phyloP scores from a whole-genome alignment of 2,797 vertebrate genomes.

The Gallinago solitaria region DNA sequence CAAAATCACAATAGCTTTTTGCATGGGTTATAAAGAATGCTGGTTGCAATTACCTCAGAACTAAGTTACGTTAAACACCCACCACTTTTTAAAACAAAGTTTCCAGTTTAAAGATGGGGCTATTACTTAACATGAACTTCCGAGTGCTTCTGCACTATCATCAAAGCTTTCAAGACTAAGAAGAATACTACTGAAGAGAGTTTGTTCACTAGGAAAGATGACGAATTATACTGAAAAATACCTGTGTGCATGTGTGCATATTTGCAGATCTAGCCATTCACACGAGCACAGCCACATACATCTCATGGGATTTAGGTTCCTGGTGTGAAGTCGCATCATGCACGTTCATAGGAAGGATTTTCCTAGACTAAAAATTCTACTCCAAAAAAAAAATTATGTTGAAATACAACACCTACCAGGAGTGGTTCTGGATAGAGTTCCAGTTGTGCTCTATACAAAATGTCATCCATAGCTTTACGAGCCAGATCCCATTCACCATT shows the following conservation, averaged over 20 bases:
- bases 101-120: not conserved
- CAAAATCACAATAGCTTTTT: not conserved
- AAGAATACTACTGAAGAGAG: not conserved
- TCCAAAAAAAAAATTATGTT: not conserved
- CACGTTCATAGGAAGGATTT: not conserved
- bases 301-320: not conserved
- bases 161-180: not conserved
- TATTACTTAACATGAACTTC: not conserved
- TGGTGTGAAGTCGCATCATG: not conserved
- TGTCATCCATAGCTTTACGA: constrained; percentile 94
- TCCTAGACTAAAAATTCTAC: not conserved
- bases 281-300: not conserved
- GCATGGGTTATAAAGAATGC: not conserved
- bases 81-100: not conserved
- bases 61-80: not conserved
- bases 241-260: accelerated
- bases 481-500: constrained; percentile 95
- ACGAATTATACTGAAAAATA: not conserved
- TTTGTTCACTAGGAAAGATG: not conserved
- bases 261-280: not conserved
- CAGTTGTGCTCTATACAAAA: constrained; percentile 94
- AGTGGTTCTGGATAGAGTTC: constrained; percentile 96
- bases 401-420: constrained; percentile 84
- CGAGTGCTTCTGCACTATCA: not conserved
- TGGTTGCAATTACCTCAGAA: not conserved